phyloP scores from a whole-genome alignment of 64 coral and sea anemone genomes.

The Anthopleura sola region DNA sequence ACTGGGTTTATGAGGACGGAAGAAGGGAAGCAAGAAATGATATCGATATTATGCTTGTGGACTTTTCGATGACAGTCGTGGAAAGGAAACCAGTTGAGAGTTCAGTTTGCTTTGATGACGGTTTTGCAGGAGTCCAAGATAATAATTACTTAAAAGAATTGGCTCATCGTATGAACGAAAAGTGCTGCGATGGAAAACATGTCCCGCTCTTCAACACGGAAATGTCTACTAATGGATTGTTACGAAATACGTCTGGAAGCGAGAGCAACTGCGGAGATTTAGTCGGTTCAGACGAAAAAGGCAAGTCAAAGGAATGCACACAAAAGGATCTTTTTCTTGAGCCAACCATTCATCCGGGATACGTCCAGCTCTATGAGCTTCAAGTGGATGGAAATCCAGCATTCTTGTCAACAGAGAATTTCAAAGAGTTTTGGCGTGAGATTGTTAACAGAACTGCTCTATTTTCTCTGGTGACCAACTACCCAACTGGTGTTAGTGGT shows the following conservation, averaged over 20 bases:
- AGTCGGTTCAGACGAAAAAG: too few relatives aligned
- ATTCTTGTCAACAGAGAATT: constrained; percentile 25
- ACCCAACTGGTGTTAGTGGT: constrained; percentile 11
- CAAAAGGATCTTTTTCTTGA: constrained; percentile 11
- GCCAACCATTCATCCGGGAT: constrained; percentile 23
- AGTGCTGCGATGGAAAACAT: too few relatives aligned
- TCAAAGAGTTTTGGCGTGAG: constrained; percentile 39
- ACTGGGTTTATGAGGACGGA: constrained; percentile 41
- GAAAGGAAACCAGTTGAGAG: background rate
- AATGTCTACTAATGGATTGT: too few relatives aligned
- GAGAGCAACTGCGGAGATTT: too few relatives aligned
- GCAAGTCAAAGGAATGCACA: background rate
- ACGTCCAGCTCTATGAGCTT: constrained; percentile 29
- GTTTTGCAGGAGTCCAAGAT: too few relatives aligned
- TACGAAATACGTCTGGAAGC: too few relatives aligned
- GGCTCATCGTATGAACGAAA: too few relatives aligned
- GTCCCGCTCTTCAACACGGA: too few relatives aligned
- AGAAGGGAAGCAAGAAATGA: constrained; percentile 44
- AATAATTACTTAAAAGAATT: too few relatives aligned
- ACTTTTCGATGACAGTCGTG: constrained; percentile 27
- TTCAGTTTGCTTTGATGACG: background rate
- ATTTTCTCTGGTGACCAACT: constrained; percentile 40
- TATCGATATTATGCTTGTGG: constrained; percentile 50
- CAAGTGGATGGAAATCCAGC: constrained; percentile 6
- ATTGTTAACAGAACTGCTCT: constrained; percentile 41